Conservation (phyloP, 2,888 invertebrate genomes). For the Catocala nupta region DNA sequence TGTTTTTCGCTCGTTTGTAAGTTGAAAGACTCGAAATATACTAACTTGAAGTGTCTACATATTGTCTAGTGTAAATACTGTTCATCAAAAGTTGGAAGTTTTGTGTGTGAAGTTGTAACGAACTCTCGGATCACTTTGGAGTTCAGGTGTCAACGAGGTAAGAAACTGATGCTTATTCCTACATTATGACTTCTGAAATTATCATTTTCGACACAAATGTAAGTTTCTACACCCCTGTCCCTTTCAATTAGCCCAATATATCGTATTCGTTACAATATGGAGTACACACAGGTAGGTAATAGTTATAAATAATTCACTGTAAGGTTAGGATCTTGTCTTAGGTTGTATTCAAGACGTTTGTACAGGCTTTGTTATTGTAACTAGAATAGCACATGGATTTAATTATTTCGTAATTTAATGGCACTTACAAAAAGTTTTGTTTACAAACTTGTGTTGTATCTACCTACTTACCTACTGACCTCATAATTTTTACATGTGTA, state of each 20-base stretch:
- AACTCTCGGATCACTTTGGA: constrained; percentile 83
- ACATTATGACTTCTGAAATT: constrained; percentile 76
- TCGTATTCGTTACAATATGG: constrained; percentile 49
- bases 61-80: constrained; percentile 66
- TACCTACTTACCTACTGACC: constrained; percentile 56
- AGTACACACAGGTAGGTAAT: constrained; percentile 71
- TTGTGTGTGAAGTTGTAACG: constrained; percentile 83
- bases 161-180: constrained; percentile 80
- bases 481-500: constrained; percentile 46
- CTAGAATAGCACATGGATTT: constrained; percentile 26
- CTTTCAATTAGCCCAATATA: constrained; percentile 56
- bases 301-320: constrained; percentile 81
- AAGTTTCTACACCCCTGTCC: constrained; percentile 47
- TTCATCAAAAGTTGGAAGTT: constrained; percentile 76
- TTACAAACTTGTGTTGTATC: constrained; percentile 61
- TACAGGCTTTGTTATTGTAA: constrained; percentile 44
- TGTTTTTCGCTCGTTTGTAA: constrained; percentile 79
- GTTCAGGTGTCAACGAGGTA: constrained; percentile 88
- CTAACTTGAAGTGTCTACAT: constrained; percentile 68
- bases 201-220: constrained; percentile 61
- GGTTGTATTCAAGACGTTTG: constrained; percentile 58
- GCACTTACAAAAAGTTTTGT: constrained; percentile 55
- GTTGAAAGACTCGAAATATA: constrained; percentile 73
- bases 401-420: constrained; percentile 22
- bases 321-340: constrained; percentile 79